Conservation (phyloP, 2,113 vertebrate species). For the Leuciscus idus region DNA sequence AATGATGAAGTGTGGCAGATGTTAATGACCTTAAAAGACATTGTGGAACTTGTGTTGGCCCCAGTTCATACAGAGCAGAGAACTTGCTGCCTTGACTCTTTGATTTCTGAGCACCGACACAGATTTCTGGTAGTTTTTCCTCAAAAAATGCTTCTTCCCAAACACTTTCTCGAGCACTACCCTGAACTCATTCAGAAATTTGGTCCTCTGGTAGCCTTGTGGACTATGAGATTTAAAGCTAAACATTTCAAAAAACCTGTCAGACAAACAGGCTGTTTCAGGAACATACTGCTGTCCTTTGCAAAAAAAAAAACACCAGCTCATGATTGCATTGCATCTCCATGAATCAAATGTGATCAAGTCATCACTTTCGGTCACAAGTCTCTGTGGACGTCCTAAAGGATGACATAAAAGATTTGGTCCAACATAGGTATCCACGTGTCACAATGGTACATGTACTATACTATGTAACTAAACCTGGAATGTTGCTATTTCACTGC, state of each 20-base stretch:
- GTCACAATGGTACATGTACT: slow-evolving; percentile 44
- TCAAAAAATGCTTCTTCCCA: background rate
- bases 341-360: slow-evolving; percentile 26
- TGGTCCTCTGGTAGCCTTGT: background rate
- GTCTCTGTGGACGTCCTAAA: slow-evolving; percentile 43
- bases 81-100: slow-evolving; percentile 12
- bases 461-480: background rate
- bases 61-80: slow-evolving; percentile 31
- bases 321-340: slow-evolving; percentile 51
- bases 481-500: slow-evolving; percentile 46
- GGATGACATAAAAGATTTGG: slow-evolving; percentile 43
- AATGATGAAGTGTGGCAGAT: slow-evolving; percentile 22
- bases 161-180: background rate
- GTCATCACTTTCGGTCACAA: slow-evolving; percentile 16
- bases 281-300: slow-evolving; percentile 43
- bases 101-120: slow-evolving; percentile 24
- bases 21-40: slow-evolving; percentile 6
- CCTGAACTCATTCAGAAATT: background rate
- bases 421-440: background rate
- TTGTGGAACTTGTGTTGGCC: background rate
- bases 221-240: background rate
- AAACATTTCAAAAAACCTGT: background rate
- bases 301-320: slow-evolving; percentile 45
- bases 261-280: slow-evolving; percentile 35
- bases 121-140: slow-evolving; percentile 5